Evolutionary conservation across 2,113 vertebrate species (phyloP), one percentile per base, ranked within the genome.

Genomic region (Passer domesticus): DNA sequence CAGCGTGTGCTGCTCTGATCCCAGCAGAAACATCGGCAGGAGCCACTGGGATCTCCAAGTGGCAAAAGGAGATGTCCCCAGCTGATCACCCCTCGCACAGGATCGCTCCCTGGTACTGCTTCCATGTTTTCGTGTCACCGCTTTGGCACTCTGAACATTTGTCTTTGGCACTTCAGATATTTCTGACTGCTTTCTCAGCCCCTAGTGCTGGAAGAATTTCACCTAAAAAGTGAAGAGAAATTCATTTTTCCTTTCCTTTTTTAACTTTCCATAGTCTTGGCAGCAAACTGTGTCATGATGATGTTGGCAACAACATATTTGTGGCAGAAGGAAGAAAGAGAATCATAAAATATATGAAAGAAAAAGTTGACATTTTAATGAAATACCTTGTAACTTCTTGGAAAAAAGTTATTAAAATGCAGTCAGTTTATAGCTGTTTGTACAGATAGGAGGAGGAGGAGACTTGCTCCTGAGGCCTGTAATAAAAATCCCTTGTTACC

Each of bases 231-330:
- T 69, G 66, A 82, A 81, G 63, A 89, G 93, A 84, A 96, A 95
- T 89, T 88, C 85, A 43, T 83, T 94, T 90, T 75, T 87, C 72
- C 86, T 91, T 96, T 94, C 95, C 73, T 94, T 94, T 95, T 96
- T 95, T 95, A 97, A 95, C 95, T 96, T 83, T 15, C 89, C 92
- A 91, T 64, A 84, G 93, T 80, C 94, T 97, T 97, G 95, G 95
- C 96, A 96, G 95, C 92, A 92, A 96, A 94, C 73, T 64, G 80
- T 95, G 95, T 96, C 95, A 91, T 94, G 92, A 96, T 93, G 95
- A 97, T 96, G 95, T 95, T 97, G 96, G 96, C 96, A 96, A 90
- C 93, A 96, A 94, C 93, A 81, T 94, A 92, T 92, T 95, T 96
- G 95, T 90, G 83, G 93, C 96, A 97, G 95, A 96, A 97, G 95